Evolutionary conservation across 2,113 vertebrate genomes (phyloP), one percentile per base, ranked within the genome.

Genomic region (Ia io): DNA sequence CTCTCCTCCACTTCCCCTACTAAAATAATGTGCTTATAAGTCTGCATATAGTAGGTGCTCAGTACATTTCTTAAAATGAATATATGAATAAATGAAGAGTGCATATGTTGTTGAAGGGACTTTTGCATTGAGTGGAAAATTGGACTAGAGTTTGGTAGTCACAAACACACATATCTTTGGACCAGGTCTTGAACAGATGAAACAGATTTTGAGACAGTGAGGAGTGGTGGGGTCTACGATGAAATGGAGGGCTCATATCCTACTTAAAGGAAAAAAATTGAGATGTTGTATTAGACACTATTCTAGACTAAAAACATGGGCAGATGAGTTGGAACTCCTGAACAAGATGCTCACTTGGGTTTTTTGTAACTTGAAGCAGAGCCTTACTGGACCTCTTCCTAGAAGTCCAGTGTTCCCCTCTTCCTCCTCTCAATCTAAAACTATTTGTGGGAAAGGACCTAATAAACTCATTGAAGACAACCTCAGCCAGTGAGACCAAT

Each of bases 401-500:
- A 10, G 30, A 89, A 82, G 16, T 25, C 56, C 30, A 73, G 40
- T 6, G 1, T 12, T 49, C 28, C 18, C 10, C 37, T 42, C 17
- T 28, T 71, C 5, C 28, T 84, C 37, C 59, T 28, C 28, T 56
- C 40, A 49, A 2, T 76, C 92, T 86, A 53, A 47, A 71, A 25
- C 30, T 93, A 11, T n/a, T 76, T 63, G 6, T 96, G 84, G 59
- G 30, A 93, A 95, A 87, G 86, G 28, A 71, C 23, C 51, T 56
- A 83, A 71, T 88, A 95, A 95, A 96, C 2, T 61, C 67, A 61
- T 67, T 88, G 76, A 47, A 22, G 51, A 63, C 63, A 93, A 74
- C 65, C 28, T 35, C 47, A 79, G n/a, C n/a, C 42, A 42, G 44
- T 44, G 65, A 94, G 93, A 78, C 61, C 20, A 86, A 94, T 51